Base-by-base conservation (phyloP, 2,113 vertebrate genomes). In the Trachemys scripta region DNA sequence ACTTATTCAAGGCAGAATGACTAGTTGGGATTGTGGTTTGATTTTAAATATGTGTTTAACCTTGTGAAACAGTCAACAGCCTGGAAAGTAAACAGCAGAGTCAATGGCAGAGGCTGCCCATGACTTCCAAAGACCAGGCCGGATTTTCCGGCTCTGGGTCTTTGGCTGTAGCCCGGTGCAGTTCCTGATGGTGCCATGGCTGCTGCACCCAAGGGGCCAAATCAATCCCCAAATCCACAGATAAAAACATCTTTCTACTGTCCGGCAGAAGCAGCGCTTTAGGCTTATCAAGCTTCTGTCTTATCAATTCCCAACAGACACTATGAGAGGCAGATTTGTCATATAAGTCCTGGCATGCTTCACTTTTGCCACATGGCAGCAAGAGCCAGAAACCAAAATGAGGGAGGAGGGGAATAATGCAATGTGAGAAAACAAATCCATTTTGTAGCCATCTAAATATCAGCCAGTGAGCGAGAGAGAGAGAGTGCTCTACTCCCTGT, bases 11-110 rank as follows among this genome's bases (percentile, higher is more conserved):
- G 94, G 90, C 82, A 95, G 94, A 95, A 95, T 96, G 95, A 97
- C 78, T 90, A 59, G 83, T 89, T 95, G 89, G 92, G 96, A 47
- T 93, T 98, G 94, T 98, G 97, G 97, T 97, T 97, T 97, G 96
- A 93, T 95, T 94, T 93, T 94, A 96, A 97, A 97, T 97, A 96
- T 97, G 97, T 96, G 92, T 94, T 97, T 96, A 97, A 97, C 97
- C 97, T 97, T 93, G 84, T 50, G 82, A 75, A 97, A 95, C 45
- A 97, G 97, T 95, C 96, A 97, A 96, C 95, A 94, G 94, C 89
- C 89, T 96, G 95, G 94, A 97, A 97, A 96, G 90, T 92, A 95
- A 96, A 96, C 96, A 89, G 93, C 95, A 81, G 90, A 62, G 90
- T 95, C 87, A 50, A 29, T 93, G 92, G 92, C 94, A 91, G 88